Evolutionary conservation across 2,797 vertebrate genomes (phyloP).

Genomic region (Poecilia gillii): DNA sequence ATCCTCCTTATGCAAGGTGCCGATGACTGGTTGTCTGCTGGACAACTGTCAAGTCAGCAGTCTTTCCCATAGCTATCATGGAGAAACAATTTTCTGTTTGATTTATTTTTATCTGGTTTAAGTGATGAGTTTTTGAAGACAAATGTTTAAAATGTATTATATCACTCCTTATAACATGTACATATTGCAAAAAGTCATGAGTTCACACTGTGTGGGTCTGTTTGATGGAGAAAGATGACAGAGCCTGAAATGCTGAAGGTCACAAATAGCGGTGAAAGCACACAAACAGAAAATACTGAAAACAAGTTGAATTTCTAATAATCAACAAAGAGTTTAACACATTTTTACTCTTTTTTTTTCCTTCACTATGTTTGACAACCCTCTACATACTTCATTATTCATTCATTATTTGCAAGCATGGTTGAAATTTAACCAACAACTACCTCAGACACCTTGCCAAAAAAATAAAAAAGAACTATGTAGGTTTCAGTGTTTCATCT

Average conservation of each 20-base stretch:
- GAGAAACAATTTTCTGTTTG: neutral
- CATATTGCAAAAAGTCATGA: too few relatives aligned
- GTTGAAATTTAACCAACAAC: constrained; percentile 62
- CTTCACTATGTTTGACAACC: constrained; percentile 51
- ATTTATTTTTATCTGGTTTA: too few relatives aligned
- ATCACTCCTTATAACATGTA: neutral
- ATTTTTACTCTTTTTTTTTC: constrained; percentile 14
- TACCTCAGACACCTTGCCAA: constrained; percentile 47
- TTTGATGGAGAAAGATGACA: too few relatives aligned
- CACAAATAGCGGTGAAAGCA: too few relatives aligned
- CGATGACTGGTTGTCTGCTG: neutral
- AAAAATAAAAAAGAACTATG: constrained; percentile 20
- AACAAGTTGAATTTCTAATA: neutral
- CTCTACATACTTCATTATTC: constrained; percentile 35
- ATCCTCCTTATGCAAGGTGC: neutral
- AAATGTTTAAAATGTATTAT: neutral
- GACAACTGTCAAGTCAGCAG: neutral
- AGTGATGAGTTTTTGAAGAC: neutral
- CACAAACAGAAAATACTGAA: constrained; percentile 6
- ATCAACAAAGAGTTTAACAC: constrained; percentile 38
- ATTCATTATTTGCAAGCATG: constrained; percentile 48
- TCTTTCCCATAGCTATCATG: neutral
- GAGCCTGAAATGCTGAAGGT: too few relatives aligned
- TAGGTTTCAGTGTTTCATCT: constrained; percentile 58
- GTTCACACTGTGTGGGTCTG: too few relatives aligned